Percentiles rank a stretch among this genome's conserved stretches.
Conservation (phyloP, 1,140 invertebrate genomes). For the Matsumurasca onukii region DNA sequence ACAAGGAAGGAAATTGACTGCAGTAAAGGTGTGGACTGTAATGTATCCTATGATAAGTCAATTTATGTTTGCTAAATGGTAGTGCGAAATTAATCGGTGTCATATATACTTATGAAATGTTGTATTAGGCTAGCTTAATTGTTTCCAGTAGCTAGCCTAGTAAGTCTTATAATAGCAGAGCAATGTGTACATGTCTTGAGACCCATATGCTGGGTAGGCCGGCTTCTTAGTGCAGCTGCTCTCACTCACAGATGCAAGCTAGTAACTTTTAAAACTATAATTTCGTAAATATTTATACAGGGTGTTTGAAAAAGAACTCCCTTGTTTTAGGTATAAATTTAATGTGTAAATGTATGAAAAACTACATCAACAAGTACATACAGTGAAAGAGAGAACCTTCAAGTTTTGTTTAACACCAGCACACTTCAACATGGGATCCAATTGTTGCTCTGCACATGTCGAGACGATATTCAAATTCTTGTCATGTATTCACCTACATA, state of each 20-base stretch:
- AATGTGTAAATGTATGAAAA: slow-evolving; percentile 24
- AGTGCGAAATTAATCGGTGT: too few species aligned
- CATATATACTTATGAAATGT: too few species aligned
- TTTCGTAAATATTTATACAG: slow-evolving; percentile 4
- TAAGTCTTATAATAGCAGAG: too few species aligned
- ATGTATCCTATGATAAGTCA: slow-evolving; percentile 2
- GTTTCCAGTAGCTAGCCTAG: too few species aligned
- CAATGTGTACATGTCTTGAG: too few species aligned
- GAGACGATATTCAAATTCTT: slow-evolving; percentile 32
- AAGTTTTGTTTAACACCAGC: slow-evolving; percentile 29
- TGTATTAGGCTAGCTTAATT: too few species aligned
- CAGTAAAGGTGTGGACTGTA: slow-evolving; percentile 68
- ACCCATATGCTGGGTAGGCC: too few species aligned
- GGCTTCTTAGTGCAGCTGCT: too few species aligned
- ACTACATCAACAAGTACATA: not conserved
- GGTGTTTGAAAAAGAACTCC: slow-evolving; percentile 23
- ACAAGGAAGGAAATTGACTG: slow-evolving; percentile 78
- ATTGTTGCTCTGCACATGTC: slow-evolving; percentile 34
- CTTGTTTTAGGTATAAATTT: slow-evolving; percentile 25
- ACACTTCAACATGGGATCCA: slow-evolving; percentile 27
- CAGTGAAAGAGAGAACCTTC: slow-evolving; percentile 7
- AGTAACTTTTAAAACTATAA: too few species aligned
- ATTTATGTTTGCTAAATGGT: too few species aligned
- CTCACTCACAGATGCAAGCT: too few species aligned
- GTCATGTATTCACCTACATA: slow-evolving; percentile 19